Evolutionary conservation across 2,797 vertebrate genomes (phyloP), one percentile per base, ranked within the genome.

Genomic region (Eidolon dupreanum): DNA sequence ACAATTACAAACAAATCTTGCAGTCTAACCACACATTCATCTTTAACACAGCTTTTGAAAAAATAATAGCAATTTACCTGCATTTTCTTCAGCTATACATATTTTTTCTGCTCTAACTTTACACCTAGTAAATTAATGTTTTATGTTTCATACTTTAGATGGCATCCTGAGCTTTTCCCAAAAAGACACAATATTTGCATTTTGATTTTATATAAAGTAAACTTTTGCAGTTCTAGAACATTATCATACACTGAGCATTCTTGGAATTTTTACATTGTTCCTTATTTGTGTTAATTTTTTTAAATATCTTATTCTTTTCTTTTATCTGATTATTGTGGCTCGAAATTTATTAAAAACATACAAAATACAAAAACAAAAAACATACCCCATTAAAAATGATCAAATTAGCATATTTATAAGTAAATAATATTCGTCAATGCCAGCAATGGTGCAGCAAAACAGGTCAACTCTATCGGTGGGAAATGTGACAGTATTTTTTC

Each of bases 301-400:
- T 0, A 4, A n/a, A 51, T n/a, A 22, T 26, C 7, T 63, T 82
- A 5, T n/a, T 86, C 24, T 59, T 57, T n/a, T 86, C 24, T 59
- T 57, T 95, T 85, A 12, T 46, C 46, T 90, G 36, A 65, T 65
- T 38, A 71, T 24, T 92, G 51, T 66, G 28, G 2, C n/a, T 95
- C 31, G 51, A 51, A 96, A 82, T 95, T 88, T 22, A 70, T 87
- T 90, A 49, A 96, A 96, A 81, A 53, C 53, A 41, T 33, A 73
- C 22, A 49, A 49, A 49, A 49, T 49, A 49, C 49, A 49, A 49
- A 49, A 49, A 49, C 49, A 41, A 51, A 96, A 95, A 87, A 57
- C 55, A 55, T 28, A 78, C 33, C 33, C 49, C 31, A 31, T 90
- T 89, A 79, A 74, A 93, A 73, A 65, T 89, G 5, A 79, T 43